A percentile compares a stretch with the other conserved stretches of the same genome.
Evolutionary conservation across 2,888 invertebrate genomes (phyloP).

Genomic region (Polydrusus tereticollis): DNA sequence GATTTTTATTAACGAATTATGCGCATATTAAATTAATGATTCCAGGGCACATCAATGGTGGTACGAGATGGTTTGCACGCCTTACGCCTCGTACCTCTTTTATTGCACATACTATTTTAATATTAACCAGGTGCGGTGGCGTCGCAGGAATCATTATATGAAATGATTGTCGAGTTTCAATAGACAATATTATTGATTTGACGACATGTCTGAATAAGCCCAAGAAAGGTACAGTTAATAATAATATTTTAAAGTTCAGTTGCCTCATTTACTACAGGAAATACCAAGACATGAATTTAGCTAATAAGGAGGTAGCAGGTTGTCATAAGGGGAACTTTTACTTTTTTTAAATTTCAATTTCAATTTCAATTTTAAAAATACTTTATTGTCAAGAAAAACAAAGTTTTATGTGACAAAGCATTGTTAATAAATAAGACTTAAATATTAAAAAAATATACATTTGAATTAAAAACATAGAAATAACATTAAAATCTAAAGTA

Average conservation of each 20-base stretch:
- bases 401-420: too few relatives aligned
- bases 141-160: not conserved
- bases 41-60: constrained; percentile 28
- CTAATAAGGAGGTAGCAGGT: too few relatives aligned
- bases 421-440: too few relatives aligned
- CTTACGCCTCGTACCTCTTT: constrained; percentile 15
- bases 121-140: constrained; percentile 24
- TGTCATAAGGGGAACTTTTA: too few relatives aligned
- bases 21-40: constrained; percentile 23
- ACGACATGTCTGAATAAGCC: not conserved
- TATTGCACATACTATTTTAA: constrained; percentile 16
- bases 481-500: too few relatives aligned
- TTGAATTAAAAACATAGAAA: too few relatives aligned
- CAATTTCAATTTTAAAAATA: too few relatives aligned
- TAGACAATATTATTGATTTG: constrained; percentile 12
- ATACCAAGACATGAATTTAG: too few relatives aligned
- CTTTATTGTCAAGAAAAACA: too few relatives aligned
- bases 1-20: constrained; percentile 16
- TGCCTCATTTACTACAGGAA: too few relatives aligned
- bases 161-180: not conserved
- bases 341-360: too few relatives aligned
- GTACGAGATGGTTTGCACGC: constrained; percentile 25
- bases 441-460: too few relatives aligned
- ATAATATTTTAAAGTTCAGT: not conserved
- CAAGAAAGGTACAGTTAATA: not conserved